Evolutionary conservation across 2,797 vertebrate species (phyloP).

Genomic region (Arnoldichthys spilopterus): DNA sequence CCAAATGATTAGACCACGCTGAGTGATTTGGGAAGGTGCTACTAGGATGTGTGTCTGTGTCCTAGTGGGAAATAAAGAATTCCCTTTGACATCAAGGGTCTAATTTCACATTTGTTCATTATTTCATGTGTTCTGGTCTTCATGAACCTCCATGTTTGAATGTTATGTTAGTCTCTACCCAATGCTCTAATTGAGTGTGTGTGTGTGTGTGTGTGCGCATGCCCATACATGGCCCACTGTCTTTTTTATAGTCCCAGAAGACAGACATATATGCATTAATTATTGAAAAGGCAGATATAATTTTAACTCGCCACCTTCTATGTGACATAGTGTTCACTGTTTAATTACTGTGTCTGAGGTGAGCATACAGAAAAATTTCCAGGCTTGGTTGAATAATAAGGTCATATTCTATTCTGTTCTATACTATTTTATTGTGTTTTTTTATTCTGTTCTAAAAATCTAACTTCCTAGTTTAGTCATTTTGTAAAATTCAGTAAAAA

Average conservation of each 20-base stretch:
- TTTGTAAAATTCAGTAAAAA: too few relatives aligned
- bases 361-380: too few relatives aligned
- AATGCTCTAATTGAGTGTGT: constrained; percentile 29
- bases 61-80: constrained; percentile 28
- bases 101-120: neutral
- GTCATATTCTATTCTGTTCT: neutral
- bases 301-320: neutral
- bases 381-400: too few relatives aligned
- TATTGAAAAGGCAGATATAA: neutral
- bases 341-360: too few relatives aligned
- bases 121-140: neutral
- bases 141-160: neutral
- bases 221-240: neutral
- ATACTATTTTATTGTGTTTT: neutral
- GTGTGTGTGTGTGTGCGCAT: constrained; percentile 23
- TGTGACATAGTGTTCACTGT: neutral
- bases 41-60: constrained; percentile 10
- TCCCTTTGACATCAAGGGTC: neutral
- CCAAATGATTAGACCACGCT: constrained; percentile 13
- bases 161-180: constrained; percentile 14
- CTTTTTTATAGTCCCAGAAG: constrained; percentile 2
- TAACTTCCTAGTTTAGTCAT: too few relatives aligned
- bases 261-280: constrained; percentile 28
- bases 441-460: neutral
- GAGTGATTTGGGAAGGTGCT: neutral